Base-by-base conservation (phyloP, 2,113 vertebrate species). In the Passer montanus region DNA sequence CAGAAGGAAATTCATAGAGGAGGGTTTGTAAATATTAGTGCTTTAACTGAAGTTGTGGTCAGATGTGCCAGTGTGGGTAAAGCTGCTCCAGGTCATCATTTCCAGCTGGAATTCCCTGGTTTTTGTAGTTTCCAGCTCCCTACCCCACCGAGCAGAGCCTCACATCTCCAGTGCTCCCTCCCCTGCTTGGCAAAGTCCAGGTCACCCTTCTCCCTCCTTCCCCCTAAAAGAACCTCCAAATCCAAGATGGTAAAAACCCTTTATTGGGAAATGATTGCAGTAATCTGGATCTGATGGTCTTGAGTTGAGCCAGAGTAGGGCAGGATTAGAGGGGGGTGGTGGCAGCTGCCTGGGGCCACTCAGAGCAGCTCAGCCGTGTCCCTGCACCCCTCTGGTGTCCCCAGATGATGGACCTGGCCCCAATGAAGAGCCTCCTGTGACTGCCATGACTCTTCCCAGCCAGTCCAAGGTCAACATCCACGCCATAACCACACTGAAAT, bases 401-500 rank as follows among this genome's bases (percentile, higher is more conserved):
- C 43, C 66, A 99, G 99, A 98, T 90, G 97, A 98, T 53, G 96
- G 83, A 24, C 89, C 90, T 66, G 95, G 21, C 15, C 86, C 84
- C 33, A 58, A 2, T 14, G 96, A 90, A 13, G 97, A 97, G 30
- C 89, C 96, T 70, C 69, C 94, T 41, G 94, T 75, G 22, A 99
- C 99, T 44, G 99, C 99, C 63, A 99, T 99, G 99, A 99, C 98
- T 2, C 97, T 99, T 33, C 99, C 99, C 27, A 99, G 99, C 82
- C 98, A 99, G 80, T 98, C 98, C 64, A 97, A 66, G 69, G 91
- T 99, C 84, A 99, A 98, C 60, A 11, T 98, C 10, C 99, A 99
- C 1, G 94, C 97, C 91, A 98, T 99, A 44, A 96, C 97, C 70
- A 97, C 98, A 1, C 97, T 99, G 15, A 99, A 99, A 85, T 78